Percentiles rank a stretch among this genome's conserved stretches.
These are phyloP conservation scores for Rhinoderma darwinii DNA, from an alignment of 2,113 vertebrate genomes.

Conservation along the genomic window DNA sequence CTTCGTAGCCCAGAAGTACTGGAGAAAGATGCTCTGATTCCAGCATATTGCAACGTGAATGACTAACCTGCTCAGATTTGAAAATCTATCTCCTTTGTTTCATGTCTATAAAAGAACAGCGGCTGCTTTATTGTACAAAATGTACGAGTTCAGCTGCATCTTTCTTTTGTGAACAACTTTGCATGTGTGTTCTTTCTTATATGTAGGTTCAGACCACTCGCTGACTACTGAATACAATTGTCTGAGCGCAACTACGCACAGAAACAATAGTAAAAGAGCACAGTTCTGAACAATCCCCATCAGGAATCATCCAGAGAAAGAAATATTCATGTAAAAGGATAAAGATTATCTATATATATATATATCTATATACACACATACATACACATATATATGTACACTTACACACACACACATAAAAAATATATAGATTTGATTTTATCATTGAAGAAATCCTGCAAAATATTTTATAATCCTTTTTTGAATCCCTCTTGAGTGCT, in stretches of 20 bases:
- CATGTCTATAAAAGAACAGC: constrained; percentile 18
- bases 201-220: constrained; percentile 27
- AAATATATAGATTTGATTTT: too few species aligned
- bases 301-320: background rate
- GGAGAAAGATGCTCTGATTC: background rate
- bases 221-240: constrained; percentile 41
- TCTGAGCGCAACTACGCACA: background rate
- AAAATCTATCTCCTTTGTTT: constrained; percentile 39
- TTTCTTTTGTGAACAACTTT: constrained; percentile 51
- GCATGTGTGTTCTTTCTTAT: constrained; percentile 35
- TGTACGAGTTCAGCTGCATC: constrained; percentile 28
- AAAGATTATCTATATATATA: background rate
- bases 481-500: too few species aligned
- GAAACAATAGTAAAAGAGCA: constrained; percentile 7
- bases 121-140: constrained; percentile 30
- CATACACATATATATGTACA: constrained; percentile 1
- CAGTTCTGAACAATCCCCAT: background rate
- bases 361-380: constrained; percentile 13
- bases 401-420: background rate
- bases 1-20: background rate
- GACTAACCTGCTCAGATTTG: background rate
- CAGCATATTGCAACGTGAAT: background rate
- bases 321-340: background rate
- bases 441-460: too few species aligned
- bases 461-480: too few species aligned